Base-by-base conservation (phyloP, 2,797 vertebrate genomes). In the Acipenser ruthenus region DNA sequence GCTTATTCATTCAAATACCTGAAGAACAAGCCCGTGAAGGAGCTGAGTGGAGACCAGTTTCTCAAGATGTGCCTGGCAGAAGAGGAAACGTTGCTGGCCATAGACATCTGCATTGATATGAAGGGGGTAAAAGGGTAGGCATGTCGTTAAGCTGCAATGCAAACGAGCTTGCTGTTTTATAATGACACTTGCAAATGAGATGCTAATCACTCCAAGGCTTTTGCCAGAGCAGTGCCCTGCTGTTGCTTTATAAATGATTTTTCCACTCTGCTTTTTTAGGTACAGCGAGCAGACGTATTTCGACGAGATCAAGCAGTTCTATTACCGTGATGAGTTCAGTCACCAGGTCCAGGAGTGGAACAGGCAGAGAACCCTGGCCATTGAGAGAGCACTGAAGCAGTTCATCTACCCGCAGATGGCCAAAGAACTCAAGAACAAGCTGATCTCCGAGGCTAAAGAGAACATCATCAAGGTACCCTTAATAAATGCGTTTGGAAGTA, bases 261-360 rank as follows among this genome's bases (percentile, higher is more conserved):
- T 64, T 49, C 37, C 15, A 8, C 49, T 68, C 1, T n/a, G 53
- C 50, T 15, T 8, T 8, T 6, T 18, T 23, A 6, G 62, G 51
- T 1, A 67, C 6, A 94, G 83, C 0, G 97, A 99, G 80, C 96
- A 98, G 86, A 96, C 95, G 0, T 99, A 99, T 77, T 99, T 97
- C 73, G 97, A 99, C 66, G 97, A 99, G 79, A 99, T 99, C 81
- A 99, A 99, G 71, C 96, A 99, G 78, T 99, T 99, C 81, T 99
- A 99, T 81, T 99, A 99, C 79, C 92, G 97, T 66, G 97, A 99
- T 23, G 97, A 99, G 84, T 99, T 99, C 90, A 99, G 97, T 78
- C 97, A 99, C 84, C 97, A 99, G 76, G 97, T 99, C 69, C 97
- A 99, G 71, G 96, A 99, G 79, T 99, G 97, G 97, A 99, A 99